Evolutionary conservation across 1,140 invertebrate genomes (phyloP), one percentile per base, ranked within the genome.

Genomic region (Drosophila mauritiana): DNA sequence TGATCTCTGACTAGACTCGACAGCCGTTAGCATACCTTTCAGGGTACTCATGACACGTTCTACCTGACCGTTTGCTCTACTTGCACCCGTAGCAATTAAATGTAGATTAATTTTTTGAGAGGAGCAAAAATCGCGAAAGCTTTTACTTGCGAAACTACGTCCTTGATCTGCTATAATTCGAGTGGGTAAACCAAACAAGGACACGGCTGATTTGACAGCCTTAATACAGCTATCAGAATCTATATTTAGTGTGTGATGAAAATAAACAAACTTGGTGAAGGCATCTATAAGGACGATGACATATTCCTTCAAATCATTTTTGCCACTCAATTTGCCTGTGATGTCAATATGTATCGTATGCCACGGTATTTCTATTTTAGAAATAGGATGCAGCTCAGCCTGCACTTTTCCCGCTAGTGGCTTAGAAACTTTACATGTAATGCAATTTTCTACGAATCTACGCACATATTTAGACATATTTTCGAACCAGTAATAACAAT

Each of bases 91-190:
- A n/a, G 39, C 39, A 40, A 37, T 37, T 37, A 37, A 37, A 37
- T 37, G 36, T 13, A 13, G 13, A 37, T 57, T 57, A 36, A 46
- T 57, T 40, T 57, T 57, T 7, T 61, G 57, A 27, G 46, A 51
- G 20, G 42, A 17, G 45, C 45, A 49, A 51, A 61, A 51, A 12
- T 61, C 45, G 12, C 8, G 25, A 25, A 43, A 56, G 11, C 4
- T 43, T 10, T n/a, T 10, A 36, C 43, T 49, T 22, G 43, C n/a
- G 22, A 45, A 37, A 58, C 17, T 46, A 46, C 17, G 45, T 36
- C 55, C 54, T 11, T 56, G 54, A 56, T 56, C 54, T 11, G 25
- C 54, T 42, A 56, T 56, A 15, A 56, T 56, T 15, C 54, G n/a
- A 5, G 8, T 17, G 25, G 58, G 46, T 20, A 61, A 25, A 17